These are phyloP conservation scores for Laterallus jamaicensis DNA, from an alignment of 2,113 vertebrate species.

Conservation along the genomic window DNA sequence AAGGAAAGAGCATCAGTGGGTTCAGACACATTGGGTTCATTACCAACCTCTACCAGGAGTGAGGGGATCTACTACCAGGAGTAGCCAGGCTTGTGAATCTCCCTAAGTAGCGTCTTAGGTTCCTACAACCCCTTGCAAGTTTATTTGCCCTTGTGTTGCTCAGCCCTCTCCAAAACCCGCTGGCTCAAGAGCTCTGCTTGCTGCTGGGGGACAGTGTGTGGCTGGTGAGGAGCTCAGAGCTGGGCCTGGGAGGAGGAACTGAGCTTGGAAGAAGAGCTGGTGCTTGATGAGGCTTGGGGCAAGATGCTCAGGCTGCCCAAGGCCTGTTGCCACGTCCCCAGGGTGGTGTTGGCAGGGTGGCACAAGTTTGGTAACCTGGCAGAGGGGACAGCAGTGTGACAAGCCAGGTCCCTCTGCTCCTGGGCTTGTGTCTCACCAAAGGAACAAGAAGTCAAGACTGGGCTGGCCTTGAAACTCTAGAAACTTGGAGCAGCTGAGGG, in stretches of 20 bases:
- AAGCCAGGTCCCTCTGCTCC: not conserved
- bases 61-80: not conserved
- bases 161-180: not conserved
- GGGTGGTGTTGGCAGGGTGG: not conserved
- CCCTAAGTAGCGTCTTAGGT: fast-evolving
- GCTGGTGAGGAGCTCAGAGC: not conserved
- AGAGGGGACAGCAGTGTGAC: not conserved
- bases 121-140: not conserved
- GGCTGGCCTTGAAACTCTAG: not conserved
- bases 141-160: not conserved
- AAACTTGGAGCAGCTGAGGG: not conserved
- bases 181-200: not conserved
- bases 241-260: not conserved
- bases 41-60: not conserved
- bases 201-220: not conserved
- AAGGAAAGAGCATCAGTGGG: not conserved
- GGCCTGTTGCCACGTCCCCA: not conserved
- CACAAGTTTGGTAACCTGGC: not conserved
- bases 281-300: not conserved
- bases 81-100: not conserved
- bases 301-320: not conserved
- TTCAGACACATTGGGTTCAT: not conserved
- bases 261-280: not conserved
- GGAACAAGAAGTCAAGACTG: not conserved
- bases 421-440: not conserved